phyloP scores from a whole-genome alignment of 1,140 invertebrate species.

The Drosophila ohnishii region DNA sequence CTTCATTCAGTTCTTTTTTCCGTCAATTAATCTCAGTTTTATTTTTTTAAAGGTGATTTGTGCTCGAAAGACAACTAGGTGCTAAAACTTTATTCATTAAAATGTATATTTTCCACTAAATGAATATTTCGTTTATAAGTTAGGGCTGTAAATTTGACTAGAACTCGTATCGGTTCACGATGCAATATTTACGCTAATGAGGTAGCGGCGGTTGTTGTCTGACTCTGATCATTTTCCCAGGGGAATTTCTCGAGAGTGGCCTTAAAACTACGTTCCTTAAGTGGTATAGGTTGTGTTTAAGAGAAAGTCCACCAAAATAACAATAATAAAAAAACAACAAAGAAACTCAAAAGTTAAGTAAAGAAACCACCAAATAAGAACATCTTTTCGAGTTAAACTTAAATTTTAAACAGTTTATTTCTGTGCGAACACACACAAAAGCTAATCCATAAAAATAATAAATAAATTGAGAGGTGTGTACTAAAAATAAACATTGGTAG shows the following conservation, averaged over 20 bases:
- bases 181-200: constrained; percentile 73
- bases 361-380: constrained; percentile 34
- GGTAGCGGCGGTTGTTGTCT: constrained; percentile 73
- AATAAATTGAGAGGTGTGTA: constrained; percentile 48
- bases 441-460: constrained; percentile 48
- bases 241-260: constrained; percentile 36
- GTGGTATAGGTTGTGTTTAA: constrained; percentile 15
- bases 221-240: constrained; percentile 12
- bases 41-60: constrained; percentile 16
- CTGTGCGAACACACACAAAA: constrained; percentile 36
- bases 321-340: background rate
- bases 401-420: constrained; percentile 53
- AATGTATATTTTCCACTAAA: constrained; percentile 46
- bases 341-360: background rate
- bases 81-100: constrained; percentile 53
- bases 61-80: constrained; percentile 65
- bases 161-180: constrained; percentile 38
- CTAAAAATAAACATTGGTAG: constrained; percentile 53
- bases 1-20: constrained; percentile 42
- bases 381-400: constrained; percentile 34
- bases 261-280: constrained; percentile 50
- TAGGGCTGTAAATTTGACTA: constrained; percentile 67
- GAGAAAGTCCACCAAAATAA: constrained; percentile 1
- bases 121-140: constrained; percentile 13
- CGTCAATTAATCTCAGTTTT: constrained; percentile 22